Conservation (phyloP, 2,888 invertebrate genomes). For the Heliconius erato region DNA sequence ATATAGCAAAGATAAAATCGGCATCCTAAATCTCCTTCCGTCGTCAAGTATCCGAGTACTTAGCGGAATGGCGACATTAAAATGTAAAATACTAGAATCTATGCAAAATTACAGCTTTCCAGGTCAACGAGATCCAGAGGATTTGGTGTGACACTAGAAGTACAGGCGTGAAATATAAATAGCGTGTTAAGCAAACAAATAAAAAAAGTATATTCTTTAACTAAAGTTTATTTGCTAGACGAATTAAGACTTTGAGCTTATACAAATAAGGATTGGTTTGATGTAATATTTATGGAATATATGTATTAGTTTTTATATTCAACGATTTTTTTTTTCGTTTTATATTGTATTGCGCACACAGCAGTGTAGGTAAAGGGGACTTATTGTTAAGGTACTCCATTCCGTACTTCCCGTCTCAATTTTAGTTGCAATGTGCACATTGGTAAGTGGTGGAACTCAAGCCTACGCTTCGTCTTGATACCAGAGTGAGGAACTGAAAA, state of each 20-base stretch:
- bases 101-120: conserved; percentile 53
- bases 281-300: background rate
- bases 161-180: conserved; percentile 32
- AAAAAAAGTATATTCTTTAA: background rate
- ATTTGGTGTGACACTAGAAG: conserved; percentile 47
- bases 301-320: too few species aligned
- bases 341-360: background rate
- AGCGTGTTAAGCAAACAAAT: background rate
- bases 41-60: conserved; percentile 51
- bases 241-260: background rate
- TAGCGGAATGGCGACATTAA: conserved; percentile 52
- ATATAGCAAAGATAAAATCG: conserved; percentile 25
- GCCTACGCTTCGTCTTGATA: background rate
- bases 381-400: background rate
- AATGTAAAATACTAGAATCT: conserved; percentile 53
- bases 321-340: too few species aligned
- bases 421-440: background rate
- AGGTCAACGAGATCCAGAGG: conserved; percentile 53
- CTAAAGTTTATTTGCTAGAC: background rate
- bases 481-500: background rate
- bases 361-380: background rate
- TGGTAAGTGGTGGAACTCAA: background rate
- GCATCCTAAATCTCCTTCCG: conserved; percentile 19
- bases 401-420: background rate
- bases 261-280: background rate